Evolutionary conservation across 2,888 invertebrate genomes (phyloP).

Genomic region (Exephanes ischioxanthus): DNA sequence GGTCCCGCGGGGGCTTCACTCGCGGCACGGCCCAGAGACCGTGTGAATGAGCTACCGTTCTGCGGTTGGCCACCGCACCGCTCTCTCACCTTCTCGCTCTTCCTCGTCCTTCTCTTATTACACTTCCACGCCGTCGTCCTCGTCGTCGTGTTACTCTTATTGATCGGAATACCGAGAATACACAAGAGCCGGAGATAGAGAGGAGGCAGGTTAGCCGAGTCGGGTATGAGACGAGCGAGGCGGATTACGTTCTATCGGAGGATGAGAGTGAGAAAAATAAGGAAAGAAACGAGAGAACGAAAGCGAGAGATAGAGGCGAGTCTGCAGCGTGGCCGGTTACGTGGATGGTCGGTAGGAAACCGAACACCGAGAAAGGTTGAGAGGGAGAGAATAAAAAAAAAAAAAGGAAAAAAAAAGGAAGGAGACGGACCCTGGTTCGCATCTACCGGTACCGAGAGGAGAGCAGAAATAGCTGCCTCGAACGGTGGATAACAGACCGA

Average conservation of each 20-base stretch:
- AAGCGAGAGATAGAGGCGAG: slow-evolving; percentile 48
- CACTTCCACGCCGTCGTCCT: slow-evolving; percentile 48
- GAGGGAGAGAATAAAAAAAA: slow-evolving; percentile 15
- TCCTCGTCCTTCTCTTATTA: slow-evolving; percentile 20
- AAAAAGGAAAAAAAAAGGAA: not conserved
- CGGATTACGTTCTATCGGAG: slow-evolving; percentile 51
- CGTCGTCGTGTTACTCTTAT: slow-evolving; percentile 74
- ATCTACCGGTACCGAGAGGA: slow-evolving; percentile 51
- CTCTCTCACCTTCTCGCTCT: slow-evolving; percentile 41
- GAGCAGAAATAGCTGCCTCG: slow-evolving; percentile 58
- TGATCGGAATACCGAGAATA: slow-evolving; percentile 77
- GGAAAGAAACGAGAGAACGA: slow-evolving; percentile 27
- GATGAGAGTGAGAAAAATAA: slow-evolving; percentile 35
- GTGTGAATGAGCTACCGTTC: slow-evolving; percentile 82
- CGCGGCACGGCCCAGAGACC: slow-evolving; percentile 67
- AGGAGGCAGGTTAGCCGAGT: slow-evolving; percentile 12
- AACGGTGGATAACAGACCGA: slow-evolving; percentile 75
- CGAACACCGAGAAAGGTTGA: slow-evolving; percentile 71
- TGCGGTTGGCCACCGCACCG: slow-evolving; percentile 74
- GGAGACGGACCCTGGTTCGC: slow-evolving; percentile 36
- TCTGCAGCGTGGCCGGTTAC: slow-evolving; percentile 59
- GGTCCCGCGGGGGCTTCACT: slow-evolving; percentile 49
- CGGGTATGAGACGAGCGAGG: slow-evolving; percentile 41
- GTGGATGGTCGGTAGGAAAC: slow-evolving; percentile 70
- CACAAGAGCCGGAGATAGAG: slow-evolving; percentile 20